These are phyloP conservation scores for Sebastes jordani DNA, from an alignment of 2,797 vertebrate species.

Conservation along the genomic window DNA sequence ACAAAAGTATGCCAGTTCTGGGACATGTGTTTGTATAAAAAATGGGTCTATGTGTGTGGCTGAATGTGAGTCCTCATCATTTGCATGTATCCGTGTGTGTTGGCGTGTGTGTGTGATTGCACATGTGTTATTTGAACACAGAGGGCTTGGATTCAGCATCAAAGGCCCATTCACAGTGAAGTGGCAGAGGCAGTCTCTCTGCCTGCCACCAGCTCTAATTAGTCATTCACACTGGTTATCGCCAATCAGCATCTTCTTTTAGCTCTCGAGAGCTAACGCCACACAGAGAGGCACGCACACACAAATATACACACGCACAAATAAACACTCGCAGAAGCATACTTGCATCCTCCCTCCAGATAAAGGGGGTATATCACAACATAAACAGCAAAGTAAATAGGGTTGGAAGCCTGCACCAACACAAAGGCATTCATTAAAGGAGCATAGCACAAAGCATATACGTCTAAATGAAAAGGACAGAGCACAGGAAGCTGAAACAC, in stretches of 20 bases:
- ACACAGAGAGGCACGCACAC: not conserved
- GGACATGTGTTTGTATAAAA: constrained; percentile 30
- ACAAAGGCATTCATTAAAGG: constrained; percentile 5
- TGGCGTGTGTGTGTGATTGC: constrained; percentile 22
- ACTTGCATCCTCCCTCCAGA: not conserved
- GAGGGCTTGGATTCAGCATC: constrained; percentile 63
- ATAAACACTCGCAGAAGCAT: not conserved
- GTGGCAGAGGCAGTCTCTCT: constrained; percentile 56
- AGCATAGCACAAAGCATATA: not conserved
- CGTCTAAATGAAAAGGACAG: not conserved
- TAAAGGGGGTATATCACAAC: constrained; percentile 12
- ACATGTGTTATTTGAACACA: constrained; percentile 36
- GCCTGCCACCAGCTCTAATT: constrained; percentile 75
- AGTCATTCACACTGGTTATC: constrained; percentile 74
- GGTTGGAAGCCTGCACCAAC: not conserved
- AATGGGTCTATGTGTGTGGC: constrained; percentile 26
- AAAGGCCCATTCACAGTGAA: constrained; percentile 74
- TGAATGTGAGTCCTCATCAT: constrained; percentile 16
- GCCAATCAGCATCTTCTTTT: constrained; percentile 73
- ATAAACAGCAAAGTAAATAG: constrained; percentile 12
- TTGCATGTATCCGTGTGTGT: constrained; percentile 24
- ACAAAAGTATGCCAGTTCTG: constrained; percentile 18
- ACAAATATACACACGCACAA: not conserved
- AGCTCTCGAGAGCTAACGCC: constrained; percentile 40
- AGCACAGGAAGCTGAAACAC: not conserved